Evolutionary conservation across 2,797 vertebrate genomes (phyloP).

Genomic region (Ceryle rudis): DNA sequence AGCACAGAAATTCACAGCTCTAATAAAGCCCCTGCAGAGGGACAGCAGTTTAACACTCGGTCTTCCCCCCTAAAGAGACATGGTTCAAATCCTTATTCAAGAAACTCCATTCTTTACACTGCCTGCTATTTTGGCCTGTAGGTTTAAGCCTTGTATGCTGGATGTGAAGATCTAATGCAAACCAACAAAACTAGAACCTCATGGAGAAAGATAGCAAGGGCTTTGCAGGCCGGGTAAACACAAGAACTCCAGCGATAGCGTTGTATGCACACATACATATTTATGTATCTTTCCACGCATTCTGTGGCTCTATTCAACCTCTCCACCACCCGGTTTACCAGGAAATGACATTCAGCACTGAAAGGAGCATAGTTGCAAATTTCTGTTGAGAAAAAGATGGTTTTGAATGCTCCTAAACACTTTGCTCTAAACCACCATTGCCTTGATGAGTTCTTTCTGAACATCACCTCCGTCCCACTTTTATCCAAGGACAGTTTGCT

Average conservation of each 20-base stretch:
- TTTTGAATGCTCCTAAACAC: background rate
- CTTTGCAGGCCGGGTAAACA: background rate
- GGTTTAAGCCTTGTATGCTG: background rate
- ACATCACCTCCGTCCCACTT: background rate
- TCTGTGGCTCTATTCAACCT: background rate
- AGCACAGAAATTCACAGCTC: background rate
- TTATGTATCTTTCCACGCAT: background rate
- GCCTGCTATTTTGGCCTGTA: background rate
- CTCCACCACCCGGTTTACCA: background rate
- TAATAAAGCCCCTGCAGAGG: background rate
- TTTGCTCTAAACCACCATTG: background rate
- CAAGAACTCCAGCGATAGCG: background rate
- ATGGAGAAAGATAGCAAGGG: background rate
- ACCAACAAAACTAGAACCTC: background rate
- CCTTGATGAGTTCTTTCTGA: background rate
- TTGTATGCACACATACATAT: too few relatives aligned
- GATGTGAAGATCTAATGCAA: background rate
- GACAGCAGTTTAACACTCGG: background rate
- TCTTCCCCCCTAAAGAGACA: background rate
- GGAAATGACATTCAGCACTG: background rate
- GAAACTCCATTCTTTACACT: background rate
- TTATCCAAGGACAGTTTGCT: background rate
- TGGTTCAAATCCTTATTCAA: background rate
- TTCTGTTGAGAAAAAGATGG: background rate
- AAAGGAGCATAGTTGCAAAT: background rate